Percentiles rank a stretch among this genome's conserved stretches.
phyloP scores from a whole-genome alignment of 2,888 invertebrate species.

The Acleris sparsana region DNA sequence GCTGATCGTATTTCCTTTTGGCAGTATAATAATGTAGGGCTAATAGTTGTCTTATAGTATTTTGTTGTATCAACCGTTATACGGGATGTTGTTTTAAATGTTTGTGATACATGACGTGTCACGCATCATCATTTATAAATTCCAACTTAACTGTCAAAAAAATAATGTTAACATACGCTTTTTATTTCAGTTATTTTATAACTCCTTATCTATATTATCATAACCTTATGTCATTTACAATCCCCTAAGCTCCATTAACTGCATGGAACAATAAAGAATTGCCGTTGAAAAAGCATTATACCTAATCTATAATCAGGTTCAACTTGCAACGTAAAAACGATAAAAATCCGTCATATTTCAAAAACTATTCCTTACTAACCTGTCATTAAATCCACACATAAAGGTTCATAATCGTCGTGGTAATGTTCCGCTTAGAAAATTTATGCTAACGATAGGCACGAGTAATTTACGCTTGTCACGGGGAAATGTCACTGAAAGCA shows the following conservation, averaged over 20 bases:
- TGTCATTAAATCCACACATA: slow-evolving; percentile 17
- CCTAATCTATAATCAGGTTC: too few species aligned
- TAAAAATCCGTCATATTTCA: background rate
- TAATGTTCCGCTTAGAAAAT: slow-evolving; percentile 19
- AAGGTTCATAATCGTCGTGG: slow-evolving; percentile 5
- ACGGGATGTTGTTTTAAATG: too few species aligned
- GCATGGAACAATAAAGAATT: too few species aligned
- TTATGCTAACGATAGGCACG: slow-evolving; percentile 21
- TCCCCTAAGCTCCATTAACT: too few species aligned
- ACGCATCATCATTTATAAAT: too few species aligned
- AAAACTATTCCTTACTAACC: background rate
- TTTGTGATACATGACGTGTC: too few species aligned
- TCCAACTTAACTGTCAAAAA: too few species aligned
- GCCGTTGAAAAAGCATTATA: too few species aligned
- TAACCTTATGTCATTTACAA: too few species aligned
- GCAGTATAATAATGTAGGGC: slow-evolving; percentile 32
- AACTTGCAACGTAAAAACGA: background rate
- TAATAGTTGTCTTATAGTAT: slow-evolving; percentile 17
- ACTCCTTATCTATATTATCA: too few species aligned
- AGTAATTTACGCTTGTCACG: slow-evolving; percentile 21
- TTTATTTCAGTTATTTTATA: too few species aligned
- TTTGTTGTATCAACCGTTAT: background rate
- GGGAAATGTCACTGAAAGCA: slow-evolving; percentile 31
- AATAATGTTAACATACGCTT: too few species aligned
- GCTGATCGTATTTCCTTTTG: slow-evolving; percentile 50